Base-by-base conservation (phyloP, 1,140 invertebrate species). In the Plutomurus gul region DNA sequence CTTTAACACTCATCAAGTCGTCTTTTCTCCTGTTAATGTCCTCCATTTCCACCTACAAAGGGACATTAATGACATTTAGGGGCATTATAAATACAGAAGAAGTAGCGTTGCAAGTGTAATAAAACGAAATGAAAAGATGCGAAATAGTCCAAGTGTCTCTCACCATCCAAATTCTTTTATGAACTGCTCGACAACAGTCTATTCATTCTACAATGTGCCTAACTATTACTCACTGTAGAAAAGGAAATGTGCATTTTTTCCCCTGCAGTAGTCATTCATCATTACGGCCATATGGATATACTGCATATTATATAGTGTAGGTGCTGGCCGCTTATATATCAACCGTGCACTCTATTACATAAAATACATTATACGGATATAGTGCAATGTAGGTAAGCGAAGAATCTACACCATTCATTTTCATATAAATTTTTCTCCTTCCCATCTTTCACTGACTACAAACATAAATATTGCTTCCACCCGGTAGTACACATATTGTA, bases 71-170 rank as follows among this genome's bases (percentile, higher is more conserved):
- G 56, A 65, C 56, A 65, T 65, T 65, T 65, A 65, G n/a, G 56
- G 56, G 56, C 56, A 30, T 27, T 65, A 65, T 65, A 65, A 65
- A 65, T 65, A 65, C 36, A 27, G 27, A n/a, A 16, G 56, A 33
- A 65, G 56, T 36, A 30, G 56, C 56, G 36, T 65, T 65, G 56
- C 56, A 65, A 30, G 56, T 65, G 56, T 33, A 65, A 65, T 65
- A 65, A 65, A 65, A 65, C 36, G 56, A 65, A 65, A 65, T 65
- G 56, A 65, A 65, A 65, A 65, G 56, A 65, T 65, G 56, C 56
- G 56, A 65, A 65, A 65, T 65, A 33, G 56, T 30, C 56, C 1
- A 65, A 65, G 27, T 33, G 27, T 33, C 56, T 18, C 25, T 65
- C 25, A 65, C 56, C 30, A 33, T 30, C 56, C 0, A 33, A 65